Conservation (phyloP, 2,113 vertebrate species). For the Phycodurus eques region DNA sequence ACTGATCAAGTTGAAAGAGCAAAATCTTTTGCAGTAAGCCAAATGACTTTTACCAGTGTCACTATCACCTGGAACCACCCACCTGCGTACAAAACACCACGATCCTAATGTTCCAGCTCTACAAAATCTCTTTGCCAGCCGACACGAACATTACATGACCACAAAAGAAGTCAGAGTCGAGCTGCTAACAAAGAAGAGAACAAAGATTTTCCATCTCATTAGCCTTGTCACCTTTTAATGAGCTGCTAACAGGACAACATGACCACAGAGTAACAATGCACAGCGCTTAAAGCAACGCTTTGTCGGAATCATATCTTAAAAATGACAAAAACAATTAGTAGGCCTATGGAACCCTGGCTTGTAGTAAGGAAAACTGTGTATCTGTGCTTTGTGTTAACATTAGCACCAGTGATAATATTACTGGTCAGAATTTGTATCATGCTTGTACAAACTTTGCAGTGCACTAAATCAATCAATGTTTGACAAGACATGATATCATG, state of each 20-base stretch:
- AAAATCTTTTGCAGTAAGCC: not conserved
- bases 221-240: not conserved
- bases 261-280: not conserved
- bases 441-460: not conserved
- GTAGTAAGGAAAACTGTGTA: not conserved
- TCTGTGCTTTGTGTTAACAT: too few relatives aligned
- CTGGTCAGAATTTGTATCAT: too few relatives aligned
- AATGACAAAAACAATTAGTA: not conserved
- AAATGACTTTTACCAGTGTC: slow-evolving; percentile 10
- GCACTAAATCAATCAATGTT: not conserved
- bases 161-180: not conserved
- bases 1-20: not conserved
- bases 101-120: not conserved
- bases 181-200: not conserved
- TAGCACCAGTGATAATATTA: too few relatives aligned
- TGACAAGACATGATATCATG: not conserved
- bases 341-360: not conserved
- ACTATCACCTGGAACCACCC: slow-evolving; percentile 4
- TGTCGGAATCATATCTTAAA: not conserved
- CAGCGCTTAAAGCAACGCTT: not conserved
- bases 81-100: not conserved
- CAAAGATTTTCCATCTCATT: slow-evolving; percentile 1
- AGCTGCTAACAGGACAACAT: not conserved
- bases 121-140: slow-evolving; percentile 1
- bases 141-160: not conserved